phyloP scores from a whole-genome alignment of 2,113 vertebrate species.

The Trachemys scripta region DNA sequence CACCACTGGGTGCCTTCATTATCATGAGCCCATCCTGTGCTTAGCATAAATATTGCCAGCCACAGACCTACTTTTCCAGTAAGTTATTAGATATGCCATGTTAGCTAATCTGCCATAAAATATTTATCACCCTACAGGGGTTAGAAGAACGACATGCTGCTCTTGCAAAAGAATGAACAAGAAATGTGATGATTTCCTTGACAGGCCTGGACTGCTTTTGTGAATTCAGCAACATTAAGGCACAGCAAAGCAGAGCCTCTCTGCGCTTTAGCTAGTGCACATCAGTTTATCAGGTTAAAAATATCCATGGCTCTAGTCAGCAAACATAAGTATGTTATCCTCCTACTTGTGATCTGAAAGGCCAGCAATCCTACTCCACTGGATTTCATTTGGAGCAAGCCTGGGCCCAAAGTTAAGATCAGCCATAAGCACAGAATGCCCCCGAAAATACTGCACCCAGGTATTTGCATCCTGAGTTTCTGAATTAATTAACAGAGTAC shows the following conservation, averaged over 20 bases:
- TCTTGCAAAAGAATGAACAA: background rate
- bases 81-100: conserved; percentile 26
- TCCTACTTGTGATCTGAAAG: conserved; percentile 5
- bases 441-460: background rate
- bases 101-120: conserved; percentile 58
- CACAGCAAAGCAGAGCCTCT: conserved; percentile 10
- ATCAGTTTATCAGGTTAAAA: background rate
- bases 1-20: background rate
- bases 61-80: conserved; percentile 18
- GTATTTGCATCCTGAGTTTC: background rate
- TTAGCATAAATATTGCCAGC: conserved; percentile 4
- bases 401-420: background rate
- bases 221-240: conserved; percentile 17
- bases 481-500: background rate
- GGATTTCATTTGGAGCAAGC: background rate
- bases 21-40: background rate
- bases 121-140: background rate
- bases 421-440: background rate
- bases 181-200: conserved; percentile 33
- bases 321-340: background rate
- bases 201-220: background rate
- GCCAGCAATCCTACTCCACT: background rate
- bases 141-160: conserved; percentile 12
- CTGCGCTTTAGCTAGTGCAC: background rate
- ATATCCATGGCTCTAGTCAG: background rate